A percentile compares a stretch with the other conserved stretches of the same genome.
Conservation (phyloP, 1,140 invertebrate species). For the Drosophila aff. region DNA sequence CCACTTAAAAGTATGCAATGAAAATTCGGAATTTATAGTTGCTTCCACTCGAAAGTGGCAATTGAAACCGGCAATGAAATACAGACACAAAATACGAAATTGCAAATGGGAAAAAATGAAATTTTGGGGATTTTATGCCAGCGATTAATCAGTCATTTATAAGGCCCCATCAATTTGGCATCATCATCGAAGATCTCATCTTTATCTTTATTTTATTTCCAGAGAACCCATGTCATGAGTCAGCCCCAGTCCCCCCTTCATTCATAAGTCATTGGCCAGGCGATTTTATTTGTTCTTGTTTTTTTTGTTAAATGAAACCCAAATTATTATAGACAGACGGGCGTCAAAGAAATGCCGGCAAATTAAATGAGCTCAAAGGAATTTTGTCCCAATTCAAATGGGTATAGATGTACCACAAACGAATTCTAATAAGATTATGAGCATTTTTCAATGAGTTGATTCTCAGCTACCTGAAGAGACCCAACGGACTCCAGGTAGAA, state of each 20-base stretch:
- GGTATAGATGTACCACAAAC: conserved; percentile 26
- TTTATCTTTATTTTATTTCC: conserved; percentile 26
- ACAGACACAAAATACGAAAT: conserved; percentile 19
- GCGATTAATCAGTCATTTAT: conserved; percentile 46
- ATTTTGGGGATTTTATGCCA: conserved; percentile 2
- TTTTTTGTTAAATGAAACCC: conserved; percentile 23
- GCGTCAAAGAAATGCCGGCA: conserved; percentile 58
- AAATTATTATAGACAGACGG: conserved; percentile 66
- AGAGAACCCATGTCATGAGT: conserved; percentile 27
- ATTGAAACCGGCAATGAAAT: conserved; percentile 39
- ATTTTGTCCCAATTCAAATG: conserved; percentile 47
- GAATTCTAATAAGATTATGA: conserved; percentile 74
- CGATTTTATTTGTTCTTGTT: conserved; percentile 14
- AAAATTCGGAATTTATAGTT: conserved; percentile 45
- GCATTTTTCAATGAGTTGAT: conserved; percentile 19
- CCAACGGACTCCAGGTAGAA: conserved; percentile 57
- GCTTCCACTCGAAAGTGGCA: conserved; percentile 18
- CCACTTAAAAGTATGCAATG: conserved; percentile 64
- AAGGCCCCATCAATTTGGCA: conserved; percentile 26
- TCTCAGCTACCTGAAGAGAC: conserved; percentile 40
- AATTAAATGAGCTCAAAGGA: conserved; percentile 55
- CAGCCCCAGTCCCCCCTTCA: conserved; percentile 12
- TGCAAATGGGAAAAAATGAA: neutral
- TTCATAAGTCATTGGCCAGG: conserved; percentile 28
- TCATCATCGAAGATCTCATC: conserved; percentile 34